A percentile compares a stretch with the other conserved stretches of the same genome.
Conservation (phyloP, 2,888 invertebrate species). For the Gymnocheta viridis region DNA sequence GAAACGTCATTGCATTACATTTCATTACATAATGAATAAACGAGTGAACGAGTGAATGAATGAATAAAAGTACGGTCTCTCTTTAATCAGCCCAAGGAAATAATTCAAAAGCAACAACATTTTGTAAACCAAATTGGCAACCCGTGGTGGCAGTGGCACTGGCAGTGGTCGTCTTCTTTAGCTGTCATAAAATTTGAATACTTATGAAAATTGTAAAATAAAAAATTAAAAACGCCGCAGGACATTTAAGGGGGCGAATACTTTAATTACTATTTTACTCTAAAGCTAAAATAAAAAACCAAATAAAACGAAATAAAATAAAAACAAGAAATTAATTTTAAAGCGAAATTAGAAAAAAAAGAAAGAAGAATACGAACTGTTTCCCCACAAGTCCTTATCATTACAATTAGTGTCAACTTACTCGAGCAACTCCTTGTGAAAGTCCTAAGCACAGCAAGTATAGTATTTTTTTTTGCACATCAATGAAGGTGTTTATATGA, state of each 20-base stretch:
- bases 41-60: too few relatives aligned
- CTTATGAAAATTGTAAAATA: slow-evolving; percentile 50
- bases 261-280: slow-evolving; percentile 76
- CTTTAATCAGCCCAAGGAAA: slow-evolving; percentile 61
- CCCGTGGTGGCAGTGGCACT: slow-evolving; percentile 38
- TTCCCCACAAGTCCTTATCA: slow-evolving; percentile 56
- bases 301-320: too few relatives aligned
- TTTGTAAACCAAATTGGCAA: slow-evolving; percentile 64
- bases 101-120: slow-evolving; percentile 48
- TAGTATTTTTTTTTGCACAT: slow-evolving; percentile 3
- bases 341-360: slow-evolving; percentile 19
- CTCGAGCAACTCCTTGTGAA: slow-evolving; percentile 44
- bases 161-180: slow-evolving; percentile 27
- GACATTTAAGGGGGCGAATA: slow-evolving; percentile 68
- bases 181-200: slow-evolving; percentile 62
- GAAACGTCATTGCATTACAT: slow-evolving; percentile 48
- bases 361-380: slow-evolving; percentile 9
- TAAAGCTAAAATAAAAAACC: slow-evolving; percentile 17
- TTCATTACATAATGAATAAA: slow-evolving; percentile 60
- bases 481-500: slow-evolving; percentile 62
- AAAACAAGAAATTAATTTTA: slow-evolving; percentile 49
- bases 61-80: slow-evolving; percentile 32
- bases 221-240: slow-evolving; percentile 74
- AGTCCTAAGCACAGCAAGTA: slow-evolving; percentile 32
- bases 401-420: slow-evolving; percentile 68